Conservation (phyloP, 2,888 invertebrate genomes). For the Leucophora obtusa region DNA sequence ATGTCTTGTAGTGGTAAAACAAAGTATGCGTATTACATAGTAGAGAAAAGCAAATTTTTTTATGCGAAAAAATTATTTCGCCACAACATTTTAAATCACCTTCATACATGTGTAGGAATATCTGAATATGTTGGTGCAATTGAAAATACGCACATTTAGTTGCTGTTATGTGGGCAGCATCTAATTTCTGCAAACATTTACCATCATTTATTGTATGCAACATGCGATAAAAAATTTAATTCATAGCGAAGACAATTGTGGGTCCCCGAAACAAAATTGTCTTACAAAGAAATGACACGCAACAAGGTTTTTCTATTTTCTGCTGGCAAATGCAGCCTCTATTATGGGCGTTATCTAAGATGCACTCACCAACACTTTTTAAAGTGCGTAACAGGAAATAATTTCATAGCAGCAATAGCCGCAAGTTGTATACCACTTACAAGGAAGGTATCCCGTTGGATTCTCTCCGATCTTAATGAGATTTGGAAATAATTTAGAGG, state of each 20-base stretch:
- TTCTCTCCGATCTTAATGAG: too few species aligned
- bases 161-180: constrained; percentile 39
- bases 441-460: too few species aligned
- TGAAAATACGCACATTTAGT: constrained; percentile 24
- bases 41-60: constrained; percentile 6
- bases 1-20: constrained; percentile 23
- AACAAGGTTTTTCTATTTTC: constrained; percentile 12
- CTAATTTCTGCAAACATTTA: constrained; percentile 10
- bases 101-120: neutral
- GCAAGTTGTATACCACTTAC: too few species aligned
- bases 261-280: neutral
- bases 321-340: neutral
- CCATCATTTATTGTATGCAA: constrained; percentile 29
- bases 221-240: constrained; percentile 32
- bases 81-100: neutral
- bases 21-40: constrained; percentile 37
- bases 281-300: constrained; percentile 35
- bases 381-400: constrained; percentile 45
- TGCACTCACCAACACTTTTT: neutral
- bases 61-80: constrained; percentile 46
- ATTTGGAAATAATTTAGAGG: too few species aligned
- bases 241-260: constrained; percentile 13
- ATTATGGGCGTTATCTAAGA: constrained; percentile 45
- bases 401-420: neutral
- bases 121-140: neutral